Base-by-base conservation (phyloP, 2,113 vertebrate species). In the Microcebus ravelobensis region DNA sequence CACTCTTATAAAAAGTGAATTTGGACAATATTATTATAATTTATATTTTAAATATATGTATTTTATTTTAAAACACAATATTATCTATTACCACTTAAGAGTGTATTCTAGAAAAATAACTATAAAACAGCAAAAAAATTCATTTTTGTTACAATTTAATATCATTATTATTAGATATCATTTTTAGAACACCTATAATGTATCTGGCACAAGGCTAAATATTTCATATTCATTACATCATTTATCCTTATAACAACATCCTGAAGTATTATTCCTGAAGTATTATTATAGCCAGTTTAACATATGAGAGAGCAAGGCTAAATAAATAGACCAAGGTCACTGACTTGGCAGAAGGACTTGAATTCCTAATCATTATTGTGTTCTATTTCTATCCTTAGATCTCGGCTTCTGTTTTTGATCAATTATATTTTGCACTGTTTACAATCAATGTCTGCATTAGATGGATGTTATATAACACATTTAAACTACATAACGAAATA, bases 361-460 rank as follows among this genome's bases (percentile, higher is more conserved):
- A 81, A 82, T 92, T 83, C 39, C 67, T 94, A 90, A 92, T 59
- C 57, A 85, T 95, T 94, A 92, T 74, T 74, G 9, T 92, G 39
- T 39, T 92, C 55, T 10, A 93, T 61, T 95, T 82, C 2, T 2
- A 92, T 79, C 36, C 74, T 79, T 77, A 59, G 61, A 71, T 94
- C 34, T 90, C 29, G 14, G 90, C 39, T 87, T 94, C 34, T 70
- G 21, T 82, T 96, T 91, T 74, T 90, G 71, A 90, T 61, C 59
- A 71, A 77, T 82, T 94, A 86, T 17, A 90, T 82, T 95, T 88
- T 97, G 34, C 86, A 94, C 39, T 86, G 45, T 65, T 76, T 82
- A 89, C 95, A 91, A 92, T 70, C 21, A 85, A 74, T 86, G 31
- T 70, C 31, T 85, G 25, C 27, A 76, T 94, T 68, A 81, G 82